Base-by-base conservation (phyloP, 2,113 vertebrate genomes). In the Brachyhypopomus occidentalis region DNA sequence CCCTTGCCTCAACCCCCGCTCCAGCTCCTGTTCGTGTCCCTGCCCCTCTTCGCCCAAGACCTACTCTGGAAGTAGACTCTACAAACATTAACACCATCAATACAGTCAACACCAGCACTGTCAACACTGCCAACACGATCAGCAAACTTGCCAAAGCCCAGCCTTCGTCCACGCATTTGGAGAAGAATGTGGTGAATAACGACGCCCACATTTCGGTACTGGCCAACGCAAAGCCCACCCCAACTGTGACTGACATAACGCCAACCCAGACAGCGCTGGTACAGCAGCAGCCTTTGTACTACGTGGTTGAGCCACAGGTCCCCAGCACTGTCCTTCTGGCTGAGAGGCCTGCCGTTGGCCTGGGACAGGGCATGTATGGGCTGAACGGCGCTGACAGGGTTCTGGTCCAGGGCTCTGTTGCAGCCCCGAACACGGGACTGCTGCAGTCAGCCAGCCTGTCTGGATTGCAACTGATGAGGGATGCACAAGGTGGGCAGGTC, bases 401-500 rank as follows among this genome's bases (percentile, higher is more conserved):
- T 52, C 45, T 52, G 45, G 45, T 52, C 14, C 45, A 52, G 12
- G 45, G 45, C 12, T 14, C 45, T 14, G 45, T 52, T 52, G 45
- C 9, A 52, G 9, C 11, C 7, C 9, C 2, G 34, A 60, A 72
- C 67, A 22, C 45, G 52, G 86, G 88, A 66, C 8, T 89, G 71
- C 75, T 91, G 55, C 77, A 86, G 3, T 34, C 86, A 76, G 84
- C 84, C 56, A 87, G 80, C 59, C 3, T 88, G 2, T 80, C 90
- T 59, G 87, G 90, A 17, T 83, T 91, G 36, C 91, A 92, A 73
- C 67, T 92, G 80, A 34, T 92, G 80, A 73, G 86, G 77, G 80
- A 78, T 22, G 27, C 55, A 16, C 75, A 58, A 22, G 74, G 75
- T 22, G 81, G 79, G 36, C 86, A 88, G 48, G 60, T 88, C 14